These are phyloP conservation scores for Platichthys stellatus DNA, from an alignment of 2,113 vertebrate genomes.

Conservation along the genomic window DNA sequence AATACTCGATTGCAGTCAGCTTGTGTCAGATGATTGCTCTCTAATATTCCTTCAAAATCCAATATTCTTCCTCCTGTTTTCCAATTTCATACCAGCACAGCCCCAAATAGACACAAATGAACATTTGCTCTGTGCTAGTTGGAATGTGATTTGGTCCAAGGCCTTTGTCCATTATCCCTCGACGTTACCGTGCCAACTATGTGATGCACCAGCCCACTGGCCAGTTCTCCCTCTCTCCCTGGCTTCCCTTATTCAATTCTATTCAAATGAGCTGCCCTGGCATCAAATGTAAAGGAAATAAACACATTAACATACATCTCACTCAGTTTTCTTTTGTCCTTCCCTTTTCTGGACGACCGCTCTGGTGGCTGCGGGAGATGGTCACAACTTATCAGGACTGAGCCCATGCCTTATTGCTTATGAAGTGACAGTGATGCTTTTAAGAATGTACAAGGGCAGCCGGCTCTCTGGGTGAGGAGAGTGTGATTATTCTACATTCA, in stretches of 20 bases:
- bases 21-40: constrained; percentile 5
- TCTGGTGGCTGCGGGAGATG: constrained; percentile 21
- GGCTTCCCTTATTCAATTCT: constrained; percentile 22
- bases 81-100: constrained; percentile 13
- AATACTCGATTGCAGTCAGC: constrained; percentile 20
- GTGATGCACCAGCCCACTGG: constrained; percentile 19
- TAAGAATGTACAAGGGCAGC: not conserved
- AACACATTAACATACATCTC: constrained; percentile 19
- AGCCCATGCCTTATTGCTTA: constrained; percentile 1
- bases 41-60: constrained; percentile 30
- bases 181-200: constrained; percentile 30
- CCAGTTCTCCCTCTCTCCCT: not conserved
- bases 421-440: constrained; percentile 33
- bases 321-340: not conserved
- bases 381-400: constrained; percentile 1
- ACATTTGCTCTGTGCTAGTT: constrained; percentile 8
- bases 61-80: constrained; percentile 36
- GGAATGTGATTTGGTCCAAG: constrained; percentile 28
- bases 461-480: constrained; percentile 8
- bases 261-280: constrained; percentile 41
- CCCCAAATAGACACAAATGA: constrained; percentile 14
- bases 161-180: constrained; percentile 45
- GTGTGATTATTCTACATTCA: constrained; percentile 15
- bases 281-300: constrained; percentile 31
- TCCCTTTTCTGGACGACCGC: not conserved